phyloP scores from a whole-genome alignment of 2,113 vertebrate species.

The Dromaius novaehollandiae region DNA sequence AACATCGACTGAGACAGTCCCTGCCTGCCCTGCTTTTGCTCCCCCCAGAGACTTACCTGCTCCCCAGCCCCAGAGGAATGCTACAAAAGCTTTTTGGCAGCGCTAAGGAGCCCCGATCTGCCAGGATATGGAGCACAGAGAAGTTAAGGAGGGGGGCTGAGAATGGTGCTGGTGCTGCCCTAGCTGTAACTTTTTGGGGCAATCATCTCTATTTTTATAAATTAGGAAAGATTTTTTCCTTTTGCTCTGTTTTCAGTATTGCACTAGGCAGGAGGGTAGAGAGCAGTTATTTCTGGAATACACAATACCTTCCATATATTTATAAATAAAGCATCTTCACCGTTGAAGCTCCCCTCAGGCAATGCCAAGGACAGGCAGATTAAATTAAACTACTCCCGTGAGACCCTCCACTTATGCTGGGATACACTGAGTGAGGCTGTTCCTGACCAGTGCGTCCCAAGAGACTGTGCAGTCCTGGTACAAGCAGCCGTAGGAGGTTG shows the following conservation, averaged over 20 bases:
- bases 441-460: not conserved
- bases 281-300: conserved; percentile 25
- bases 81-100: not conserved
- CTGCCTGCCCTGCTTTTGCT: not conserved
- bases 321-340: not conserved
- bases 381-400: not conserved
- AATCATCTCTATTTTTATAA: not conserved
- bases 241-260: not conserved
- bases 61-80: fast-evolving
- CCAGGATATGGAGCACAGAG: not conserved
- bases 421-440: not conserved
- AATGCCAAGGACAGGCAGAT: not conserved
- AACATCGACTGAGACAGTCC: fast-evolving
- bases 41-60: not conserved
- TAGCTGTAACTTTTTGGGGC: not conserved
- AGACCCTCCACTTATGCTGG: not conserved
- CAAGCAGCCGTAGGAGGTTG: not conserved
- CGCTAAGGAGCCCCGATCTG: not conserved
- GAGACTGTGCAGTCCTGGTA: not conserved
- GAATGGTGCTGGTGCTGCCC: not conserved
- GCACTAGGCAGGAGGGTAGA: not conserved
- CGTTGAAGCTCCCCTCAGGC: conserved; percentile 7
- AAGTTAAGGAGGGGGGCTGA: not conserved
- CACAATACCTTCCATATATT: not conserved
- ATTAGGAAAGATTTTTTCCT: not conserved